Evolutionary conservation across 2,113 vertebrate species (phyloP).

Genomic region (Hypomesus transpacificus): DNA sequence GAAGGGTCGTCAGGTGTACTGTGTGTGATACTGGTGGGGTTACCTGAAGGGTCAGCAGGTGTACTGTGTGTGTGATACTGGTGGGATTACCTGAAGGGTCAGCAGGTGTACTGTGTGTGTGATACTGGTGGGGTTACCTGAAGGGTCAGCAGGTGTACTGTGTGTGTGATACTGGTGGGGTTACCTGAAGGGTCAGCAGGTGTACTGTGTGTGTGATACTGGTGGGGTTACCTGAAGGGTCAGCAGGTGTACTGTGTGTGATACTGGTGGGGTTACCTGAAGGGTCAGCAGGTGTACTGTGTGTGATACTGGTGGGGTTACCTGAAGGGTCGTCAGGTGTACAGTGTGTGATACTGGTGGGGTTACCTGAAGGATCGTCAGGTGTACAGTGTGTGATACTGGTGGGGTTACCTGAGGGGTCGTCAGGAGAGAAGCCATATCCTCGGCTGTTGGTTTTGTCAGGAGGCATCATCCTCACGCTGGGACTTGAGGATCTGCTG

Average conservation of each 20-base stretch:
- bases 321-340: slow-evolving; percentile 83
- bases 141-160: slow-evolving; percentile 82
- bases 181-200: slow-evolving; percentile 87
- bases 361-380: slow-evolving; percentile 84
- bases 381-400: slow-evolving; percentile 36
- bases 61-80: not conserved
- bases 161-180: no score
- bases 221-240: slow-evolving; percentile 77
- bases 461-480: slow-evolving; percentile 92
- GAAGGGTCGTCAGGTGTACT: slow-evolving; percentile 77
- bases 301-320: slow-evolving; percentile 40
- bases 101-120: slow-evolving; percentile 64
- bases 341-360: not conserved
- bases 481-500: slow-evolving; percentile 96
- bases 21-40: not conserved
- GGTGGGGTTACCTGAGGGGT: slow-evolving; percentile 77
- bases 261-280: slow-evolving; percentile 71
- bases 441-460: slow-evolving; percentile 83
- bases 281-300: slow-evolving; percentile 74
- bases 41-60: slow-evolving; percentile 86
- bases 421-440: slow-evolving; percentile 83
- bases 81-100: slow-evolving; percentile 79
- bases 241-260: slow-evolving; percentile 65
- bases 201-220: not conserved
- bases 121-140: slow-evolving; percentile 69